phyloP scores from a whole-genome alignment of 2,113 vertebrate genomes.

The Danionella cerebrum region DNA sequence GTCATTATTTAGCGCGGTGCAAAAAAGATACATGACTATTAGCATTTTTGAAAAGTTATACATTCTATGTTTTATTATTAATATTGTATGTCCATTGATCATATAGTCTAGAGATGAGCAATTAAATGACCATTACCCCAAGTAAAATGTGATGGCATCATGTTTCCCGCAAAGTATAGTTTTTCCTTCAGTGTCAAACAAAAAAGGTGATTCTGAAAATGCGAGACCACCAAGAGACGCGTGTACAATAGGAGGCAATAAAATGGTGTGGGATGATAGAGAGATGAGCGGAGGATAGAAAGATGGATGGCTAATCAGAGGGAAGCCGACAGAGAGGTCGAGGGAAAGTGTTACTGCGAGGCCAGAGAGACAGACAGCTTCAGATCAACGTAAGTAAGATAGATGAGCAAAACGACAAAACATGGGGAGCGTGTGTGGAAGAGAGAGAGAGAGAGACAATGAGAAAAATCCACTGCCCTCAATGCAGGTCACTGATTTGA shows the following conservation, averaged over 20 bases:
- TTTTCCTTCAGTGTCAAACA: too few species aligned
- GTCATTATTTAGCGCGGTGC: too few species aligned
- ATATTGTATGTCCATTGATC: too few species aligned
- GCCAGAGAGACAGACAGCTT: conserved; percentile 50
- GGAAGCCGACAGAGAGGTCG: conserved; percentile 60
- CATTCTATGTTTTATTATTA: too few species aligned
- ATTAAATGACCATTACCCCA: too few species aligned
- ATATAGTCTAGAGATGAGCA: too few species aligned
- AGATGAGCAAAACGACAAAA: conserved; percentile 22
- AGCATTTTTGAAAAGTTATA: too few species aligned
- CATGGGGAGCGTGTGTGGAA: background rate
- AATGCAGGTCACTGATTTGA: conserved; percentile 9
- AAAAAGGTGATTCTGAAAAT: background rate
- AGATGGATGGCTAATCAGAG: conserved; percentile 67
- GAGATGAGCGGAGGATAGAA: conserved; percentile 57
- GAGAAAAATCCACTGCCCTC: background rate
- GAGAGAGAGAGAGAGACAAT: background rate
- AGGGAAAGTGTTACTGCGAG: conserved; percentile 63
- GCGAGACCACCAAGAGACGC: conserved; percentile 8
- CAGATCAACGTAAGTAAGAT: conserved; percentile 32
- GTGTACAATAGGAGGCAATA: conserved; percentile 24
- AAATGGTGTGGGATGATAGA: conserved; percentile 37
- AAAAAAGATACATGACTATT: too few species aligned
- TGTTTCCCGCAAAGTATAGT: too few species aligned
- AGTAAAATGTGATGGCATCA: too few species aligned